Evolutionary conservation across 2,888 invertebrate species (phyloP).

Genomic region (Cheiracanthium punctorium): DNA sequence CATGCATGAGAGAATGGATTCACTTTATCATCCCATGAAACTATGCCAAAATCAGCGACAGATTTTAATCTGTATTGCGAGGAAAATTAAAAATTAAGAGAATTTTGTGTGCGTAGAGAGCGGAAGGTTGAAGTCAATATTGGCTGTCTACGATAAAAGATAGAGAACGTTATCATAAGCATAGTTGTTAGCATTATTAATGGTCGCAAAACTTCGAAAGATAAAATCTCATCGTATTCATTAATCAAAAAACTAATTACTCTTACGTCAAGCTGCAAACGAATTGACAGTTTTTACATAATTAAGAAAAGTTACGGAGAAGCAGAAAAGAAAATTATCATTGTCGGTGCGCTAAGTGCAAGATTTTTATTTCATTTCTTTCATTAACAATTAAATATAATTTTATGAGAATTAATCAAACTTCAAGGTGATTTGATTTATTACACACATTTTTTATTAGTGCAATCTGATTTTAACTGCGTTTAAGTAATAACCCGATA

Average conservation of each 20-base stretch:
- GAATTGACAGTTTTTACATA: slow-evolving; percentile 56
- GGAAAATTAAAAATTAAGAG: background rate
- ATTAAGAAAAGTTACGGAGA: slow-evolving; percentile 43
- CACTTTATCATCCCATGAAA: background rate
- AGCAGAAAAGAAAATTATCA: no score
- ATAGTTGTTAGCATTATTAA: slow-evolving; percentile 67
- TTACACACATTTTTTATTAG: no score
- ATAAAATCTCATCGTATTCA: slow-evolving; percentile 55
- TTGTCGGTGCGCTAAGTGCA: background rate
- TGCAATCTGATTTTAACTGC: no score
- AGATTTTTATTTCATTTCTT: no score
- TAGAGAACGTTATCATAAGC: background rate
- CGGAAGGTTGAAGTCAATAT: background rate
- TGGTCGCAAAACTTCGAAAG: slow-evolving; percentile 53
- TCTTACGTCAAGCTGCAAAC: slow-evolving; percentile 52
- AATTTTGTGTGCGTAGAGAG: background rate
- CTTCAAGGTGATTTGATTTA: no score
- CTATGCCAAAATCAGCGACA: background rate
- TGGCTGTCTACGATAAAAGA: background rate
- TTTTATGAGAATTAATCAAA: no score
- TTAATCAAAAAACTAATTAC: slow-evolving; percentile 66
- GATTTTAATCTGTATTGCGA: background rate
- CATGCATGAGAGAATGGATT: no score
- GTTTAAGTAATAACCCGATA: no score
- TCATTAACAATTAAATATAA: no score